Evolutionary conservation across 1,140 invertebrate species (phyloP).

Genomic region (Liolophura sinensis): DNA sequence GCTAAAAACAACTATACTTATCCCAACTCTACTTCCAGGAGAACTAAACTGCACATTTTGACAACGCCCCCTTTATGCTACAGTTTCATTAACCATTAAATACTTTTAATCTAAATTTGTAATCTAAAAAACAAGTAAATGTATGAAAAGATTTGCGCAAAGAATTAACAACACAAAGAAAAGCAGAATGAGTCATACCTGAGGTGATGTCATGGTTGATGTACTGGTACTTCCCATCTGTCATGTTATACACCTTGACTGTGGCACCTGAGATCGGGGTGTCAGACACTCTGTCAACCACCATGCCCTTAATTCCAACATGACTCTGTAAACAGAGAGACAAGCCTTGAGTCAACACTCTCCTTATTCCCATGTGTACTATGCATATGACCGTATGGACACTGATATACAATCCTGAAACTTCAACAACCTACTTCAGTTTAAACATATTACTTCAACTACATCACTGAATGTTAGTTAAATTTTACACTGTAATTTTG

Average conservation of each 20-base stretch:
- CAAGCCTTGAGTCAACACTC: background rate
- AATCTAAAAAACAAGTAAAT: too few relatives aligned
- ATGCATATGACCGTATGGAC: background rate
- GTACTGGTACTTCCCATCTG: conserved; percentile 52
- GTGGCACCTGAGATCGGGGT: conserved; percentile 70
- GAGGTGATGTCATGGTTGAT: conserved; percentile 81
- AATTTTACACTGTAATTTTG: background rate
- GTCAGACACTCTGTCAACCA: conserved; percentile 65
- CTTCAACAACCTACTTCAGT: background rate
- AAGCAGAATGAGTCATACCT: conserved; percentile 63
- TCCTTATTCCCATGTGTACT: background rate
- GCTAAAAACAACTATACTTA: too few relatives aligned
- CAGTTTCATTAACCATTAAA: too few relatives aligned
- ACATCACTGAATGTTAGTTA: background rate
- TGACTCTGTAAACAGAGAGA: conserved; percentile 64
- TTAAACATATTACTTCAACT: too few relatives aligned
- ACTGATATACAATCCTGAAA: background rate
- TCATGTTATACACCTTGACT: conserved; percentile 79
- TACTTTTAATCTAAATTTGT: too few relatives aligned
- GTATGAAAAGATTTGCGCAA: too few relatives aligned
- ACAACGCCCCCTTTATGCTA: too few relatives aligned
- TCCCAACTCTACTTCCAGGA: too few relatives aligned
- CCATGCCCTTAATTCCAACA: conserved; percentile 74
- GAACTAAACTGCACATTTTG: too few relatives aligned
- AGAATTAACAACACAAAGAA: too few relatives aligned